phyloP scores from a whole-genome alignment of 1,140 invertebrate genomes.

The Solen grandis region DNA sequence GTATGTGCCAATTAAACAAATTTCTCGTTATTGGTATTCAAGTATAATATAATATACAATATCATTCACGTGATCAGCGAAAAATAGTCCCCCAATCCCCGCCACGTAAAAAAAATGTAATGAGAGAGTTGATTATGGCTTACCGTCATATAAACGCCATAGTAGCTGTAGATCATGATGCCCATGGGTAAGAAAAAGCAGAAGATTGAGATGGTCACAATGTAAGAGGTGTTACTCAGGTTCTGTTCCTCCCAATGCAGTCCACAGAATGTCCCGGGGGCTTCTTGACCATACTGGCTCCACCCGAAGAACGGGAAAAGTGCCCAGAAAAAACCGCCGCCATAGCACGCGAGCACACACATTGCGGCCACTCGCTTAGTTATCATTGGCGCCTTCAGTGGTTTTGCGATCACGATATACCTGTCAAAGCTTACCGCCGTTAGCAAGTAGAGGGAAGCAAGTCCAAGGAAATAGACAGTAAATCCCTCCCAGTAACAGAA shows the following conservation, averaged over 20 bases:
- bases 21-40: no score
- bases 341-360: constrained; percentile 17
- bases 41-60: no score
- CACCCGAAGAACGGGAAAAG: constrained; percentile 58
- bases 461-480: constrained; percentile 58
- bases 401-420: constrained; percentile 59
- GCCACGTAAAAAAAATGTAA: no score
- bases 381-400: constrained; percentile 35
- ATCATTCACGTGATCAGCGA: no score
- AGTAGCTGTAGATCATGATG: constrained; percentile 58
- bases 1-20: no score
- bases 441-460: constrained; percentile 57
- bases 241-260: constrained; percentile 38
- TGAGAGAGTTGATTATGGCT: constrained; percentile 14
- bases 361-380: constrained; percentile 28
- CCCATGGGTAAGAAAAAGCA: constrained; percentile 53
- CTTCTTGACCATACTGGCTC: constrained; percentile 49
- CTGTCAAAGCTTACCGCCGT: constrained; percentile 55
- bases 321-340: constrained; percentile 49
- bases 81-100: no score
- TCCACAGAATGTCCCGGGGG: constrained; percentile 48
- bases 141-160: constrained; percentile 46
- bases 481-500: constrained; percentile 53
- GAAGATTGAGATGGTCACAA: constrained; percentile 50
- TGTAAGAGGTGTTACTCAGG: constrained; percentile 16